These are phyloP conservation scores for Conus ventricosus DNA, from an alignment of 1,140 invertebrate species.

Conservation along the genomic window DNA sequence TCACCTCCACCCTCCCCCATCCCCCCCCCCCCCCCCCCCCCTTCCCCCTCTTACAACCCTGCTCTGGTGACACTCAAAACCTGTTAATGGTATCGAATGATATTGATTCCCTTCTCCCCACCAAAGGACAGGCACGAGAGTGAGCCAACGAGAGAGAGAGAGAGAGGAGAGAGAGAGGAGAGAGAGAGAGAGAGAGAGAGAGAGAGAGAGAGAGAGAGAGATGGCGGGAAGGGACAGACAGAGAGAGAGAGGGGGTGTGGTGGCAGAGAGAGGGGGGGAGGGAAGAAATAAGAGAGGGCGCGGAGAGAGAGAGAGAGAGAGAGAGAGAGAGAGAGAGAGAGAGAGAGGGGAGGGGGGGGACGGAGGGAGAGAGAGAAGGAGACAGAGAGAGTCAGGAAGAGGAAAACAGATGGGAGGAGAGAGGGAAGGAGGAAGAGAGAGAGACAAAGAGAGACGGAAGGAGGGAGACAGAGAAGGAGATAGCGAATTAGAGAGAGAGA, in stretches of 20 bases:
- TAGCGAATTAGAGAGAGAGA: not conserved
- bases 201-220: not conserved
- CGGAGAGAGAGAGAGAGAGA: conserved; percentile 6
- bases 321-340: conserved; percentile 18
- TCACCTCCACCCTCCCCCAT: no score
- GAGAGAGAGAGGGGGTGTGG: conserved; percentile 5
- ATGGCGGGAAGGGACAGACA: not conserved
- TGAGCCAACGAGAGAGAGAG: not conserved
- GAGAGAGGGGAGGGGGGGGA: not conserved
- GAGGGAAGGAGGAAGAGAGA: not conserved
- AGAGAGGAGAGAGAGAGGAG: not conserved
- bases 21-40: no score
- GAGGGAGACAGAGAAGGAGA: not conserved
- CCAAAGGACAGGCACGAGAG: no score
- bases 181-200: no score
- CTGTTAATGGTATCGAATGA: no score
- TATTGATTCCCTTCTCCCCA: no score
- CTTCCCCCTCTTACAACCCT: no score
- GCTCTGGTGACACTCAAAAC: no score
- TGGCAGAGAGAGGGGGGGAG: not conserved
- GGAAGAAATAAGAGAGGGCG: not conserved
- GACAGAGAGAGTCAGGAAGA: no score
- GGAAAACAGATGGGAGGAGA: not conserved
- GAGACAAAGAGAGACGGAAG: not conserved
- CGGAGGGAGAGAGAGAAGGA: not conserved